Base-by-base conservation (phyloP, 2,113 vertebrate species). In the Ammodytes marinus region DNA sequence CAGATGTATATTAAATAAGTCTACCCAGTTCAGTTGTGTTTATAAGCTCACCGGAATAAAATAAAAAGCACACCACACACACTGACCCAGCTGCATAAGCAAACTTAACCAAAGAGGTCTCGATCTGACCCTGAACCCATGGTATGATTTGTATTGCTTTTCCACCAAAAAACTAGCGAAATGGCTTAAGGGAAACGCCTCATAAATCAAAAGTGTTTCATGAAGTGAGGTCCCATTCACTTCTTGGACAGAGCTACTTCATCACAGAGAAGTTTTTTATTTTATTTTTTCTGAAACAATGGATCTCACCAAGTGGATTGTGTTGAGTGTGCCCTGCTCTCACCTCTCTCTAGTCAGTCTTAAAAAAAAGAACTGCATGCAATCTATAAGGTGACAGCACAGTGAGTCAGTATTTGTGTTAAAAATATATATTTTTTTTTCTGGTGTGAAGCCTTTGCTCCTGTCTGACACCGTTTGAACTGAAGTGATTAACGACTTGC, bases 401-500 rank as follows among this genome's bases (percentile, higher is more conserved):
- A 27, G 27, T 27, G 27, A 27, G 27, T 17, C 1, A 42, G 49
- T 84, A 80, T 71, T 84, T 4, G 3, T 11, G 59, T 54, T 79
- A 74, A 82, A 50, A 80, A 78, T 74, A 89, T 83, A 9, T 42
- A 11, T 74, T 39, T 59, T 64, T 84, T 63, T 72, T 46, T 42
- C 55, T 45, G 15, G 9, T 55, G 53, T 85, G 75, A 79, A 81
- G 70, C 73, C 60, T 46, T 70, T 68, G 65, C 74, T 83, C 37
- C 64, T 72, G 47, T 79, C 69, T 71, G 84, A 83, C 83, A 70
- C 42, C 19, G n/a, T 83, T 58, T 85, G 77, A 88, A 76, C 74
- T 53, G 55, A 74, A 70, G 80, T 91, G 89, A 91, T 91, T 91
- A 92, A 91, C 54, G 61, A 83, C 84, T 52, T 10, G 12, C 67